A percentile compares a stretch with the other conserved stretches of the same genome.
These are phyloP conservation scores for Callocephalon fimbriatum DNA, from an alignment of 2,113 vertebrate species.

Conservation along the genomic window DNA sequence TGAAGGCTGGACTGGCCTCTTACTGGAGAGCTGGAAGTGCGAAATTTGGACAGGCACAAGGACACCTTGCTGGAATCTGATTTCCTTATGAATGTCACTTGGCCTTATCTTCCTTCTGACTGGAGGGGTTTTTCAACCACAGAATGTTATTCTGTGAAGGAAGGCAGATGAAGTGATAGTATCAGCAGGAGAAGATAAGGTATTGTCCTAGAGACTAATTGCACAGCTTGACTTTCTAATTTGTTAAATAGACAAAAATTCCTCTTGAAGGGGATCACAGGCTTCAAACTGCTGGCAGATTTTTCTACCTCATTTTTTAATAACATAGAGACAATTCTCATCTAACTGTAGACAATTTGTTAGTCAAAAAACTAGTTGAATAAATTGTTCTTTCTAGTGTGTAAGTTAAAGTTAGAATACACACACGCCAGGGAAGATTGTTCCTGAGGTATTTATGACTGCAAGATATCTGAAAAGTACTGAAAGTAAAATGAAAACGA, in stretches of 20 bases:
- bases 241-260: not conserved
- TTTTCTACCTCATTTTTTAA: not conserved
- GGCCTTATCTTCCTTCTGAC: not conserved
- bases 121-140: not conserved
- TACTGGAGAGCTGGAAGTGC: not conserved
- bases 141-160: not conserved
- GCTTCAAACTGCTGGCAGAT: not conserved
- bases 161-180: not conserved
- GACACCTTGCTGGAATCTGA: not conserved
- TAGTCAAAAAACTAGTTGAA: not conserved
- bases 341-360: not conserved
- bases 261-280: not conserved
- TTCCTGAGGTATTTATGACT: not conserved
- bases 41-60: not conserved
- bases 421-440: not conserved
- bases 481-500: not conserved
- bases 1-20: not conserved
- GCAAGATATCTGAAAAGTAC: not conserved
- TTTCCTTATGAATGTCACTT: not conserved
- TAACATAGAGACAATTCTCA: not conserved
- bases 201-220: not conserved
- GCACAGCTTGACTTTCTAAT: slow-evolving; percentile 6
- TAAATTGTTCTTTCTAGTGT: not conserved
- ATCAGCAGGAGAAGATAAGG: not conserved
- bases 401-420: not conserved